Conservation (phyloP, 2,888 invertebrate genomes). For the Parnassius orleans region DNA sequence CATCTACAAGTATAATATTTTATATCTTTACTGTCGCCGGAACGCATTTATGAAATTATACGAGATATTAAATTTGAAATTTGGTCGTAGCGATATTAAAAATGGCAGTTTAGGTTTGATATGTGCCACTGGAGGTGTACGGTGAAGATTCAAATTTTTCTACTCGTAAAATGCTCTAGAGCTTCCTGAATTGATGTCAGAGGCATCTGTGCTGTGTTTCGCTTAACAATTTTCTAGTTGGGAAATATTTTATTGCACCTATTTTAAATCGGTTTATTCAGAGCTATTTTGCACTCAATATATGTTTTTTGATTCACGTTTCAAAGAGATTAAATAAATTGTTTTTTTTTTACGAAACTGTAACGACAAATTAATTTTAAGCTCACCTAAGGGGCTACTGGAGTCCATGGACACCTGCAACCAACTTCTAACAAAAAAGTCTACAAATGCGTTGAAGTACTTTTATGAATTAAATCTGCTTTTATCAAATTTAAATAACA, state of each 20-base stretch:
- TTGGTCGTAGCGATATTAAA: constrained; percentile 15
- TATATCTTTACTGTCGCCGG: constrained; percentile 34
- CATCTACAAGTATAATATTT: constrained; percentile 39
- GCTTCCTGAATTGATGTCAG: constrained; percentile 1
- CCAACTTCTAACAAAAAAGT: too few species aligned
- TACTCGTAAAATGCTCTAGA: constrained; percentile 5
- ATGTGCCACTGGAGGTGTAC: not conserved
- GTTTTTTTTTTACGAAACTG: too few species aligned
- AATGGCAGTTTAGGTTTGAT: constrained; percentile 8
- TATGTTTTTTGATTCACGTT: not conserved
- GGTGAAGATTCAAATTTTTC: constrained; percentile 3
- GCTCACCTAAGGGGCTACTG: too few species aligned
- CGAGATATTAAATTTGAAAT: constrained; percentile 20
- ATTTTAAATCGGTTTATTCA: not conserved
- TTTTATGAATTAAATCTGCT: too few species aligned
- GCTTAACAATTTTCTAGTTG: not conserved
- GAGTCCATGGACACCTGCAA: too few species aligned
- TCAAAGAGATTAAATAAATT: not conserved
- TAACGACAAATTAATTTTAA: too few species aligned
- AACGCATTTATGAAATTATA: constrained; percentile 37
- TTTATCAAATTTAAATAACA: too few species aligned
- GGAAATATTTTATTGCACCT: not conserved
- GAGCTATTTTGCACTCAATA: not conserved
- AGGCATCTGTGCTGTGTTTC: not conserved
- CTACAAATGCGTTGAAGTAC: too few species aligned